Evolutionary conservation across 2,113 vertebrate genomes (phyloP).

Genomic region (Carlito syrichta): DNA sequence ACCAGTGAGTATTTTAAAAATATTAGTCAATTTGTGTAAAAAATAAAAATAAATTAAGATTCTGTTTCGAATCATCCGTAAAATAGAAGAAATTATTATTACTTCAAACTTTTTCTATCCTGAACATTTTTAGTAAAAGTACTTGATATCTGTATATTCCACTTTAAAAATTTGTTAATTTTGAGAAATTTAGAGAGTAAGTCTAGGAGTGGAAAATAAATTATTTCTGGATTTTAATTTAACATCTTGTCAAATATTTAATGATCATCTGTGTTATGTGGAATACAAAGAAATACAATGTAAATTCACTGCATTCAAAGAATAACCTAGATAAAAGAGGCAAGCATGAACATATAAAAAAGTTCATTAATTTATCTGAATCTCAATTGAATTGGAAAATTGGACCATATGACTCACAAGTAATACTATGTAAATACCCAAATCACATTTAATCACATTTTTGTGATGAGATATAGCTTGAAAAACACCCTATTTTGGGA

Average conservation of each 20-base stretch:
- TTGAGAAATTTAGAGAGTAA: not conserved
- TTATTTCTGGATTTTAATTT: not conserved
- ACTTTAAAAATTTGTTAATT: slow-evolving; percentile 11
- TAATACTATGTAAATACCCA: not conserved
- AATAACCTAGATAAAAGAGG: not conserved
- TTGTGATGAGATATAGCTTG: not conserved
- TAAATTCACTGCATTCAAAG: not conserved
- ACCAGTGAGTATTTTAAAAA: not conserved
- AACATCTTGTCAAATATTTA: not conserved
- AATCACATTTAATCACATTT: not conserved
- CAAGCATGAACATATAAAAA: not conserved
- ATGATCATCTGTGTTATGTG: not conserved
- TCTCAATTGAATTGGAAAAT: not conserved
- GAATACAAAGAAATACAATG: not conserved
- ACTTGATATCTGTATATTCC: not conserved
- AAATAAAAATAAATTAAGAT: not conserved
- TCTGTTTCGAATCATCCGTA: slow-evolving; percentile 45
- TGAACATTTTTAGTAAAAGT: not conserved
- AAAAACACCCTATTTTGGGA: not conserved
- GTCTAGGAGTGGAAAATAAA: not conserved
- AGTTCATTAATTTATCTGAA: not conserved
- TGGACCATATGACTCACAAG: not conserved
- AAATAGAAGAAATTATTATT: not conserved
- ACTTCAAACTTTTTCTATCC: not conserved
- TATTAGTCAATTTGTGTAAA: not conserved